These are phyloP conservation scores for Morone chrysops DNA, from an alignment of 2,113 vertebrate species.

Conservation along the genomic window DNA sequence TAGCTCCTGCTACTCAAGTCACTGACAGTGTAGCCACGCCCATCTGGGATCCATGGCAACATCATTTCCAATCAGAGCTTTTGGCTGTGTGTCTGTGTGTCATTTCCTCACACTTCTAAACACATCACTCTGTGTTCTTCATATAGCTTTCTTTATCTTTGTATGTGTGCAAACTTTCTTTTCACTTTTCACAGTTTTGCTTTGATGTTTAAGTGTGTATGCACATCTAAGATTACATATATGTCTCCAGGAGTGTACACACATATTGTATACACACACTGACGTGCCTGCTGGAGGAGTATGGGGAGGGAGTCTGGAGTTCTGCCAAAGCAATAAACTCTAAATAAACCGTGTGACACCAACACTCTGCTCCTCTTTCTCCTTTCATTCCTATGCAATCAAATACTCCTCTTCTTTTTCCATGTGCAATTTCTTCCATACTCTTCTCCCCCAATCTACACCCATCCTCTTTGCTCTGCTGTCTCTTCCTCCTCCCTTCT, in stretches of 20 bases:
- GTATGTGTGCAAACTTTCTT: constrained; percentile 5
- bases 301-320: constrained; percentile 47
- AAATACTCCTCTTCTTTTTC: constrained; percentile 35
- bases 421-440: constrained; percentile 3
- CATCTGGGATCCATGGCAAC: constrained; percentile 70
- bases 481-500: neutral
- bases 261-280: neutral
- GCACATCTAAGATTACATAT: neutral
- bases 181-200: too few species aligned
- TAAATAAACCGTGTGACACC: constrained; percentile 69
- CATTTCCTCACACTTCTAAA: neutral
- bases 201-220: neutral
- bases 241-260: neutral
- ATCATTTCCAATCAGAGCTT: constrained; percentile 62
- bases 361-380: constrained; percentile 41
- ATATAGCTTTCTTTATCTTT: neutral
- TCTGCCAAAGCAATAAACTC: constrained; percentile 71
- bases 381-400: constrained; percentile 52
- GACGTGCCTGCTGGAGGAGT: constrained; percentile 26
- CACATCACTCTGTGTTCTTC: neutral
- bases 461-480: constrained; percentile 1
- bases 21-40: constrained; percentile 55
- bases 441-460: constrained; percentile 12
- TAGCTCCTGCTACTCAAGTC: constrained; percentile 61
- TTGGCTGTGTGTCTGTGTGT: constrained; percentile 16